Conservation (phyloP, 2,888 invertebrate species). For the Andrena dorsata region DNA sequence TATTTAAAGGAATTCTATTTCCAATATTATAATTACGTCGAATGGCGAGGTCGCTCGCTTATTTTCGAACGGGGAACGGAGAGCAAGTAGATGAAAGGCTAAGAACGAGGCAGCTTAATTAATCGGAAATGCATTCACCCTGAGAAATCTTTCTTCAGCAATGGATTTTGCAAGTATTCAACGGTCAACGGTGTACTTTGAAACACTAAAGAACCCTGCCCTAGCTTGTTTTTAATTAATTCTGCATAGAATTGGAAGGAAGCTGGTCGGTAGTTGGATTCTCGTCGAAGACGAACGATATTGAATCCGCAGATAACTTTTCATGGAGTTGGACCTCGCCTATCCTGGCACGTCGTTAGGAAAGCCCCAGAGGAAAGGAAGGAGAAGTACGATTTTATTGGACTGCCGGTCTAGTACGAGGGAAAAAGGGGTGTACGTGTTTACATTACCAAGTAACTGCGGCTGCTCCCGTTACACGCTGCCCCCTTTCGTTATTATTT, state of each 20-base stretch:
- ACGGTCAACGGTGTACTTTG: constrained; percentile 35
- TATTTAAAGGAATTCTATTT: too few relatives aligned
- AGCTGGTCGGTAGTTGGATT: constrained; percentile 18
- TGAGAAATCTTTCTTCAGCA: constrained; percentile 6
- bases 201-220: constrained; percentile 29
- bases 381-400: constrained; percentile 53
- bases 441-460: constrained; percentile 48
- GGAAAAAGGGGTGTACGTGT: constrained; percentile 54
- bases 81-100: background rate
- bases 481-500: constrained; percentile 6
- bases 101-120: constrained; percentile 23
- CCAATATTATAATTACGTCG: background rate
- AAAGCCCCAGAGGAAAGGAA: constrained; percentile 41
- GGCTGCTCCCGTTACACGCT: background rate
- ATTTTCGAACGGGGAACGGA: background rate
- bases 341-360: constrained; percentile 58
- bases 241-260: constrained; percentile 56
- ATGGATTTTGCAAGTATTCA: constrained; percentile 29
- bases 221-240: constrained; percentile 60
- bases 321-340: constrained; percentile 48
- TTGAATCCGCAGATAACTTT: constrained; percentile 65
- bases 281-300: constrained; percentile 48
- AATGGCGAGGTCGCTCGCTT: background rate
- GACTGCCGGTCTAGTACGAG: constrained; percentile 22
- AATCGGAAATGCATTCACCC: constrained; percentile 32